These are phyloP conservation scores for Thamnophis sirtalis DNA, from an alignment of 2,113 vertebrate species.

Conservation along the genomic window DNA sequence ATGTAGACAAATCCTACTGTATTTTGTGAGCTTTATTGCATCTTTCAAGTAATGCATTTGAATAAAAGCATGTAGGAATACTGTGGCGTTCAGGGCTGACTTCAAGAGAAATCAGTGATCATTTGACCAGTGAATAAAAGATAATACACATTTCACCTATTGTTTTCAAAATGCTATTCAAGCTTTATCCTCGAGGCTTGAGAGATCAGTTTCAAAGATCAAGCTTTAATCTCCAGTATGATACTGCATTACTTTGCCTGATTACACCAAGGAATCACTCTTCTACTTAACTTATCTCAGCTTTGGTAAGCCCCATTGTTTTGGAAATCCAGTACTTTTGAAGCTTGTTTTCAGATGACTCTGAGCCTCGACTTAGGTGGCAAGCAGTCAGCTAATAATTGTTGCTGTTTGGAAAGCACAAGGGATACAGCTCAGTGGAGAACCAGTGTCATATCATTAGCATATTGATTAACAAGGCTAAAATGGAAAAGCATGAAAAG, in stretches of 20 bases:
- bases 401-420: conserved; percentile 19
- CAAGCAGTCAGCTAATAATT: conserved; percentile 10
- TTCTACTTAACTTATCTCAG: conserved; percentile 3
- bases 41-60: neutral
- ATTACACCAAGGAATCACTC: neutral
- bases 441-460: neutral
- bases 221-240: neutral
- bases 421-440: neutral
- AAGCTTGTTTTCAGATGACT: conserved; percentile 14
- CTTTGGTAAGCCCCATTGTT: conserved; percentile 18
- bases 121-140: neutral
- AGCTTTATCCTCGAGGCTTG: conserved; percentile 5
- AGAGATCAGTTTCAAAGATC: conserved; percentile 23
- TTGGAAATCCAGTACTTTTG: conserved; percentile 14
- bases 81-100: neutral
- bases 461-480: conserved; percentile 11
- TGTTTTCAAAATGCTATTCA: conserved; percentile 14
- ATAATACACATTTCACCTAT: neutral
- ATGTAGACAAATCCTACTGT: neutral
- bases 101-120: neutral
- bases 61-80: neutral
- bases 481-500: conserved; percentile 14
- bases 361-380: neutral
- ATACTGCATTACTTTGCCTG: neutral
- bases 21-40: neutral